Base-by-base conservation (phyloP, 1,140 invertebrate genomes). In the Trichoplusia ni region DNA sequence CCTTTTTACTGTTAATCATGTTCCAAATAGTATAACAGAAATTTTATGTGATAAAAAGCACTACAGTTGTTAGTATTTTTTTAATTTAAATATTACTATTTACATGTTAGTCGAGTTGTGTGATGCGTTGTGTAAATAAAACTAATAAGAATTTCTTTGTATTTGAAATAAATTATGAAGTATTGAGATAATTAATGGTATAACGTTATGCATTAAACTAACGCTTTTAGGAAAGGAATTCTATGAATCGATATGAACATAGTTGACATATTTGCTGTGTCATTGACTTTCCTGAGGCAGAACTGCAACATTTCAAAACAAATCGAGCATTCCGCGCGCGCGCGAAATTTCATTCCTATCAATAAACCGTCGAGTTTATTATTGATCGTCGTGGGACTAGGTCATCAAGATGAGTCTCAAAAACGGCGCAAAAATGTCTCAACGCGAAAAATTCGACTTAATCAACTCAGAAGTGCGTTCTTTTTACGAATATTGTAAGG, bases 401-500 rank as follows among this genome's bases (percentile, higher is more conserved):
- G 75, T 79, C 75, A 79, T 65, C 47, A 82, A 86, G 82, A 89
- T 89, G 84, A 82, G 73, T 77, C 53, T 78, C 35, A 84, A 87
- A 85, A 80, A 73, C 64, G 69, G 70, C 62, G 61, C 73, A 66
- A 90, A 82, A 58, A 90, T 90, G 84, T 85, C 88, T 66, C 85
- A 90, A 54, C 80, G 82, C 16, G 89, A 92, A 68, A 90, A 90
- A 82, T 84, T 92, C 21, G 85, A 91, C 68, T 71, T 91, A 71
- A 86, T 92, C 64, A 91, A 93, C 73, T 89, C 88, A 4, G 92
- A 93, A 84, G 82, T 93, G 58, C 90, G 91, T 77, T 91, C 91
- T 11, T 92, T 93, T 82, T 91, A 89, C 54, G 92, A 94, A 68
- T 94, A 94, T 73, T 94, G 94, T 70, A 93, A 93, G 69, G 92